Percentiles rank a stretch among this genome's conserved stretches.
Evolutionary conservation across 2,113 vertebrate species (phyloP).

Genomic region (Mohoua ochrocephala): DNA sequence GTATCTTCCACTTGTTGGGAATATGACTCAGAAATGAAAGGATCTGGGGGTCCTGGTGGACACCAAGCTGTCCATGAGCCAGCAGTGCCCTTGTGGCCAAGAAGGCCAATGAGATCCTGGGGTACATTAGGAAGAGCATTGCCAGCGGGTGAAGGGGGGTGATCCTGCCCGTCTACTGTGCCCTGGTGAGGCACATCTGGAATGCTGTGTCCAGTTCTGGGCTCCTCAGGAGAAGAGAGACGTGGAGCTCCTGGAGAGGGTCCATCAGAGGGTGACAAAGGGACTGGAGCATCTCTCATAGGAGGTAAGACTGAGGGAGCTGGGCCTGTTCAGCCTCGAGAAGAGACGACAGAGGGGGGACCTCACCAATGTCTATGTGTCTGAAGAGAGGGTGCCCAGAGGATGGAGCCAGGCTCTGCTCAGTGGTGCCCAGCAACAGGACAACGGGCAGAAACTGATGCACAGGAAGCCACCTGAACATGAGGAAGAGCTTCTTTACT

Average conservation of each 20-base stretch:
- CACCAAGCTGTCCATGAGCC: not conserved
- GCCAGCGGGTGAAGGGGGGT: fast-evolving
- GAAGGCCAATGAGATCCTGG: not conserved
- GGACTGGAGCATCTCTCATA: not conserved
- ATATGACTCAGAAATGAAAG: not conserved
- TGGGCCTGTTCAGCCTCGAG: fast-evolving
- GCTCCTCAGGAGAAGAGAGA: not conserved
- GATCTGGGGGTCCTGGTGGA: not conserved
- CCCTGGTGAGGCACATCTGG: not conserved
- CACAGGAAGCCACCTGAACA: not conserved
- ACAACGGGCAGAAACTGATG: not conserved
- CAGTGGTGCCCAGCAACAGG: too few species aligned
- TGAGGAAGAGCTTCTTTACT: not conserved
- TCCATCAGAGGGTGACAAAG: not conserved
- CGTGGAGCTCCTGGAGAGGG: not conserved
- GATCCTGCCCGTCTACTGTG: not conserved
- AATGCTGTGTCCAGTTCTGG: not conserved
- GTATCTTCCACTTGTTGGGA: not conserved
- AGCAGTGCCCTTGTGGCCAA: fast-evolving
- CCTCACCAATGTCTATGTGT: not conserved
- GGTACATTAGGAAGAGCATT: not conserved
- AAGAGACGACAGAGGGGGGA: not conserved
- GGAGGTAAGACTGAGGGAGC: not conserved
- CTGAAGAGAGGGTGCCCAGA: not conserved
- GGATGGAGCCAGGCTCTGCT: not conserved